A percentile compares a stretch with the other conserved stretches of the same genome.
These are phyloP conservation scores for Lepetodrilus schrolli DNA, from an alignment of 2,888 invertebrate genomes.

Conservation along the genomic window DNA sequence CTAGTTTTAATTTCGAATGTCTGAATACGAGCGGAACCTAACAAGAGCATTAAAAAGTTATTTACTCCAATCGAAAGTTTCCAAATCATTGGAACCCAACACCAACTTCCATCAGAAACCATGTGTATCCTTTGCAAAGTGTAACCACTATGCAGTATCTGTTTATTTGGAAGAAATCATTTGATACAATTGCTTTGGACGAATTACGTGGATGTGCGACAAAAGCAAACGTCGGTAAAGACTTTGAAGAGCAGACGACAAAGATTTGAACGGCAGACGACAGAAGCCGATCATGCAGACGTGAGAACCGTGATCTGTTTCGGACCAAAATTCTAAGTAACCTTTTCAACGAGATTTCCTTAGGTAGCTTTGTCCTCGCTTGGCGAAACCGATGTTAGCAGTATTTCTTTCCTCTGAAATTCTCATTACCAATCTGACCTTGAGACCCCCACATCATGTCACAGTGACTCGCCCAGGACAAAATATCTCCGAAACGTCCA, in stretches of 20 bases:
- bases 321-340: background rate
- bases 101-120: background rate
- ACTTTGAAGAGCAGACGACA: background rate
- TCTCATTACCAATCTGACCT: background rate
- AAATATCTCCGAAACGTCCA: conserved; percentile 5
- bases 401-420: background rate
- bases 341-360: background rate
- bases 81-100: background rate
- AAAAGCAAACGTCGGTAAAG: background rate
- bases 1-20: too few relatives aligned
- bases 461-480: background rate
- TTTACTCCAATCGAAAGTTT: background rate
- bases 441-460: background rate
- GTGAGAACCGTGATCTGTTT: background rate
- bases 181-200: background rate
- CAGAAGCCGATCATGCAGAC: background rate
- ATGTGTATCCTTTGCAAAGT: background rate
- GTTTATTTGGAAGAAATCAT: background rate
- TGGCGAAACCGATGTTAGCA: background rate
- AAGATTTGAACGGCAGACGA: background rate
- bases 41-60: background rate
- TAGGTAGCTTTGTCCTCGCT: background rate
- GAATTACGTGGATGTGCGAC: background rate
- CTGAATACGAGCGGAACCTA: too few relatives aligned
- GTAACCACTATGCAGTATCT: too few relatives aligned